Evolutionary conservation across 1,140 invertebrate genomes (phyloP).

Genomic region (Apis mellifera): Amel_HAv3.1 CM009941.2:2474501-2475000

Average conservation of each 20-base stretch:
- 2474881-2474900: slow-evolving; percentile 15
- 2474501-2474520: no score
- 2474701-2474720: slow-evolving; percentile 25
- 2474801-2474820: slow-evolving; percentile 31
- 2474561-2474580: no score
- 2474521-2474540: no score
- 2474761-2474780: slow-evolving; percentile 42
- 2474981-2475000: slow-evolving; percentile 24
- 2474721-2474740: neutral
- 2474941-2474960: slow-evolving; percentile 79
- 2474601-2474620: no score
- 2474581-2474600: no score
- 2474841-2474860: slow-evolving; percentile 40
- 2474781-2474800: slow-evolving; percentile 23
- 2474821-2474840: neutral
- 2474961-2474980: slow-evolving; percentile 67
- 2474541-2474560: no score
- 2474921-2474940: slow-evolving; percentile 73
- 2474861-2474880: slow-evolving; percentile 33
- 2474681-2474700: neutral
- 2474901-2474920: slow-evolving; percentile 73
- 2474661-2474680: neutral
- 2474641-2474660: neutral
- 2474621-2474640: no score
- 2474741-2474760: slow-evolving; percentile 19